These are phyloP conservation scores for Cariama cristata DNA, from an alignment of 2,113 vertebrate genomes.

Conservation along the genomic window DNA sequence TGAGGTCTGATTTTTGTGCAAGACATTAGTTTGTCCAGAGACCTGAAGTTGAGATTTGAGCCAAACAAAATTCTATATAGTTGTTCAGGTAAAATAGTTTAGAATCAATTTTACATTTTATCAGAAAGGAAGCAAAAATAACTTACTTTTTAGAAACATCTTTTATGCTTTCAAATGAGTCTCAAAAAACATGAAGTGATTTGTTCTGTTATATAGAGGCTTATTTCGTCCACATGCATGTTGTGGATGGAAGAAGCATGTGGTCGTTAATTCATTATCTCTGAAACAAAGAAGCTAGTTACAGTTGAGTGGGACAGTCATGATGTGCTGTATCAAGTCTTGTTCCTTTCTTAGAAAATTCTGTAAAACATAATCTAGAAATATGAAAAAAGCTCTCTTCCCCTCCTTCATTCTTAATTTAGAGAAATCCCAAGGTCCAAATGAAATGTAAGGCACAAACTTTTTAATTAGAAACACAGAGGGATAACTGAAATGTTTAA, in stretches of 20 bases:
- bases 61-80: background rate
- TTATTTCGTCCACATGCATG: background rate
- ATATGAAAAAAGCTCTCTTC: background rate
- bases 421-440: background rate
- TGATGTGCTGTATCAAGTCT: background rate
- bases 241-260: background rate
- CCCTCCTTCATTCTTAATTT: background rate
- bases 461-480: background rate
- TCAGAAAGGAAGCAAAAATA: background rate
- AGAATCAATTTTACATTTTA: background rate
- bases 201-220: background rate
- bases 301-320: background rate
- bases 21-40: background rate
- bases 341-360: background rate
- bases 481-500: background rate
- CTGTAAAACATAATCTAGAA: background rate
- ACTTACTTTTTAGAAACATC: background rate
- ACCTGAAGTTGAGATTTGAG: background rate
- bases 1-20: background rate
- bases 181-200: background rate
- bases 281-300: conserved; percentile 32
- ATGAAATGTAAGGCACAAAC: background rate
- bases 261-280: conserved; percentile 30
- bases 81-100: background rate
- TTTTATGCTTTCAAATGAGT: conserved; percentile 24